Conservation (phyloP, 2,797 vertebrate genomes). For the Sebastes alutus region DNA sequence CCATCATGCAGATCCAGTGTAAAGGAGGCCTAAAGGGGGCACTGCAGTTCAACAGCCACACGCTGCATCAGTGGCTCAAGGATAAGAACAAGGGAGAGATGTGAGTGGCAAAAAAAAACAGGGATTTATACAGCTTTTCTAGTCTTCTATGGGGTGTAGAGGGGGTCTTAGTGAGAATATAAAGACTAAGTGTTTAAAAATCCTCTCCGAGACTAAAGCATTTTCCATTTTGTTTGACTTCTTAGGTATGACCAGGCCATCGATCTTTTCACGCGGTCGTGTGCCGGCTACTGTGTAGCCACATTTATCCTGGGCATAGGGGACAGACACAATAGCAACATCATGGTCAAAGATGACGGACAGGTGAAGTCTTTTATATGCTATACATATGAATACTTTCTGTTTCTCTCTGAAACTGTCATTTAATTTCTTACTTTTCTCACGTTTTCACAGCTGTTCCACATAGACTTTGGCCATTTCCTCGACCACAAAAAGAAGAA, state of each 20-base stretch:
- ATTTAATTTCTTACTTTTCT: neutral
- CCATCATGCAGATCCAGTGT: slow-evolving; percentile 92
- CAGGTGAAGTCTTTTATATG: slow-evolving; percentile 74
- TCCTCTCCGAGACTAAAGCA: neutral
- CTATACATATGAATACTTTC: neutral
- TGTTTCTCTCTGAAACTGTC: neutral
- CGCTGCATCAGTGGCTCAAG: slow-evolving; percentile 89
- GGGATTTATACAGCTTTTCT: neutral
- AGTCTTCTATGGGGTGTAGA: neutral
- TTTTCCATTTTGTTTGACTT: neutral
- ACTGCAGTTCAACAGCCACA: slow-evolving; percentile 90
- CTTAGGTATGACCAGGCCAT: slow-evolving; percentile 86
- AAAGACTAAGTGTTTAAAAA: neutral
- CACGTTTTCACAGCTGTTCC: slow-evolving; percentile 81
- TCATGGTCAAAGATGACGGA: slow-evolving; percentile 90
- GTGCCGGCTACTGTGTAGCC: slow-evolving; percentile 88
- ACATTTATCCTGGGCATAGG: slow-evolving; percentile 90
- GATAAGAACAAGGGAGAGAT: slow-evolving; percentile 89
- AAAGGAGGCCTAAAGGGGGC: slow-evolving; percentile 90
- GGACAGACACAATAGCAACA: slow-evolving; percentile 89
- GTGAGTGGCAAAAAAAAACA: slow-evolving; percentile 67
- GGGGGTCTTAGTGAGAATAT: neutral
- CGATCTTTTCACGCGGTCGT: slow-evolving; percentile 88
- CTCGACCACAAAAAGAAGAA: slow-evolving; percentile 92
- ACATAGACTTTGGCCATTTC: slow-evolving; percentile 90